These are phyloP conservation scores for Ichneumoninae sp. DNA, from an alignment of 2,888 invertebrate genomes.

Conservation along the genomic window DNA sequence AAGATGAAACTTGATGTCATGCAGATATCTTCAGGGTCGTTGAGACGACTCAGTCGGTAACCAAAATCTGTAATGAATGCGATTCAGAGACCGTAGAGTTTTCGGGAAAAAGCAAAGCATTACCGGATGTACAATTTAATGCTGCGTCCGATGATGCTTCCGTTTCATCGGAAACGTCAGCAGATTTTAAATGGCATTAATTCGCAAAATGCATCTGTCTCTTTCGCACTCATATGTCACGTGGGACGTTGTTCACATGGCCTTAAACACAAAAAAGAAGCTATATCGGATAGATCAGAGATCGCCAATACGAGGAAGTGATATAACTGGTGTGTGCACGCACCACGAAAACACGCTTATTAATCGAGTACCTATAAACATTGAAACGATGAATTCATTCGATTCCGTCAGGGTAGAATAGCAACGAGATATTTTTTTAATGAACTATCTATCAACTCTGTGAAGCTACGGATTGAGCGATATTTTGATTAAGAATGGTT, in stretches of 20 bases:
- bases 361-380: slow-evolving; percentile 20
- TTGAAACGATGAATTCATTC: not conserved
- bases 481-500: slow-evolving; percentile 24
- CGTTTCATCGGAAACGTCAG: too few species aligned
- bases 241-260: too few species aligned
- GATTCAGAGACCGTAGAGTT: too few species aligned
- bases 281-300: slow-evolving; percentile 18
- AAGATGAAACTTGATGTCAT: too few species aligned
- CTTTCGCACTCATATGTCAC: too few species aligned
- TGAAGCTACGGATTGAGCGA: not conserved
- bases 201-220: too few species aligned
- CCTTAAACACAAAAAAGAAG: not conserved
- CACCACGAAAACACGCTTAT: slow-evolving; percentile 46
- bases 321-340: slow-evolving; percentile 20
- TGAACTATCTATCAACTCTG: slow-evolving; percentile 6
- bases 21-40: too few species aligned
- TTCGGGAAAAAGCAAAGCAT: too few species aligned
- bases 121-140: too few species aligned
- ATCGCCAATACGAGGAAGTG: slow-evolving; percentile 13
- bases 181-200: too few species aligned
- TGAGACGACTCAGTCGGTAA: not conserved
- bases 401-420: slow-evolving; percentile 21
- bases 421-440: slow-evolving; percentile 46
- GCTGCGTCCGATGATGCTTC: too few species aligned
- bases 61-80: too few species aligned